Percentiles rank a stretch among this genome's conserved stretches.
These are phyloP conservation scores for Agrotis clavis DNA, from an alignment of 2,888 invertebrate species.

Conservation along the genomic window DNA sequence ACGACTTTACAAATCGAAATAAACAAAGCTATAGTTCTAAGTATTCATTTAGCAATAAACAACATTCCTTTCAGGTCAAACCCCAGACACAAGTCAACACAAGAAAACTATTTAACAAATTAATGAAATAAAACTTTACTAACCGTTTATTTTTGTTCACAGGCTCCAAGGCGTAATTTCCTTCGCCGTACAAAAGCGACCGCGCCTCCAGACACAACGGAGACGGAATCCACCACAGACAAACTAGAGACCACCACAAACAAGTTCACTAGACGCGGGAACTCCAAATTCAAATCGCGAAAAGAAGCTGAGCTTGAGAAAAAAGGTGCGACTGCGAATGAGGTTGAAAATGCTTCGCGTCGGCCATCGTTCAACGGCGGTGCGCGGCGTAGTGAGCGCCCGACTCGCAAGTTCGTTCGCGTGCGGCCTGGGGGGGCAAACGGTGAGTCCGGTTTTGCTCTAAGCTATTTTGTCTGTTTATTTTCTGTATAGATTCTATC, in stretches of 20 bases:
- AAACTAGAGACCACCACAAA: constrained; percentile 77
- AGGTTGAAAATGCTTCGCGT: constrained; percentile 72
- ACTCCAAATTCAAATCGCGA: constrained; percentile 71
- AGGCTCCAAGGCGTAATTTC: constrained; percentile 83
- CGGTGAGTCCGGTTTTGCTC: constrained; percentile 84
- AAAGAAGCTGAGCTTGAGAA: constrained; percentile 74
- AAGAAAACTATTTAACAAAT: constrained; percentile 23
- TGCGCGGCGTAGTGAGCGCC: constrained; percentile 83
- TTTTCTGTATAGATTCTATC: constrained; percentile 56
- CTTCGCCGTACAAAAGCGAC: constrained; percentile 86
- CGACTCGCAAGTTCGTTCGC: constrained; percentile 82
- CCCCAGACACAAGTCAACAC: constrained; percentile 12
- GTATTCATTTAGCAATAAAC: constrained; percentile 39
- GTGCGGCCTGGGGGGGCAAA: constrained; percentile 83
- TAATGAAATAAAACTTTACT: constrained; percentile 46
- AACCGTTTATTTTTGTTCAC: constrained; percentile 68
- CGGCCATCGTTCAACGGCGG: constrained; percentile 80
- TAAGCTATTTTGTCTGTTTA: constrained; percentile 54
- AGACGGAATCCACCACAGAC: constrained; percentile 69
- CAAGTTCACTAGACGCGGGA: constrained; percentile 76
- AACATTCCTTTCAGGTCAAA: constrained; percentile 60
- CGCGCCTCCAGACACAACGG: constrained; percentile 77
- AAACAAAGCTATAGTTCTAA: constrained; percentile 30
- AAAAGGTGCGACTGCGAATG: constrained; percentile 68
- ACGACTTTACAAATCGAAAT: constrained; percentile 45